These are phyloP conservation scores for Labeo catla DNA, from an alignment of 2,113 vertebrate genomes.

Conservation along the genomic window DNA sequence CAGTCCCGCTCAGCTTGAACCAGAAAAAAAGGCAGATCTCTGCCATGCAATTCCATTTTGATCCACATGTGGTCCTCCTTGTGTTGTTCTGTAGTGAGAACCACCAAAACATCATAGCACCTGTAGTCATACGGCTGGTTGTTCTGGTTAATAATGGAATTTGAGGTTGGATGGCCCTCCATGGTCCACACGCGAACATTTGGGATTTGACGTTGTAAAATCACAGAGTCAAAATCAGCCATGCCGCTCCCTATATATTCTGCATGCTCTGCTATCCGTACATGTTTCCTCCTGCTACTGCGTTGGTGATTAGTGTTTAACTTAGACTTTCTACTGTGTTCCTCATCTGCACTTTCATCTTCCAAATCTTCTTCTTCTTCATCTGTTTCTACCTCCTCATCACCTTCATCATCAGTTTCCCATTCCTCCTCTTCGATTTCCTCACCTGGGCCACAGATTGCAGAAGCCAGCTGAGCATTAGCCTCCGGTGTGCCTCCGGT, in stretches of 20 bases:
- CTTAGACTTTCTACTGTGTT: not conserved
- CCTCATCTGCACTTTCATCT: not conserved
- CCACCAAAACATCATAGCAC: slow-evolving; percentile 53
- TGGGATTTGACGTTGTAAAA: slow-evolving; percentile 41
- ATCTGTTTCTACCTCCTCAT: slow-evolving; percentile 14
- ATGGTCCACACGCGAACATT: slow-evolving; percentile 49
- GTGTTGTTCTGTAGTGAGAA: slow-evolving; percentile 52
- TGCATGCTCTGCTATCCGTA: not conserved
- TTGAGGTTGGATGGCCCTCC: slow-evolving; percentile 7
- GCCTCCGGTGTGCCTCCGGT: slow-evolving; percentile 56
- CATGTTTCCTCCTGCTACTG: not conserved
- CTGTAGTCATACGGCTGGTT: not conserved
- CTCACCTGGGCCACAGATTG: slow-evolving; percentile 32
- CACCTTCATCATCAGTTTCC: not conserved
- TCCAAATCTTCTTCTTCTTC: slow-evolving; percentile 24
- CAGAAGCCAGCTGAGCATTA: slow-evolving; percentile 40
- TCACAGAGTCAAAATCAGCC: slow-evolving; percentile 25
- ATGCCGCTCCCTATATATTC: not conserved
- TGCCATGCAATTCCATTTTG: slow-evolving; percentile 43
- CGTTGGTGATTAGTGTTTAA: not conserved
- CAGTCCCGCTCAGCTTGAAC: slow-evolving; percentile 47
- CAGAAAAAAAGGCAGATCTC: slow-evolving; percentile 51
- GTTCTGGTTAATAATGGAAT: not conserved
- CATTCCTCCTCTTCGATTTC: slow-evolving; percentile 15
- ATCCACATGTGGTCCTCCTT: slow-evolving; percentile 55